Evolutionary conservation across 2,888 invertebrate genomes (phyloP), one percentile per base, ranked within the genome.

Genomic region (Monoplex corrugatus): DNA sequence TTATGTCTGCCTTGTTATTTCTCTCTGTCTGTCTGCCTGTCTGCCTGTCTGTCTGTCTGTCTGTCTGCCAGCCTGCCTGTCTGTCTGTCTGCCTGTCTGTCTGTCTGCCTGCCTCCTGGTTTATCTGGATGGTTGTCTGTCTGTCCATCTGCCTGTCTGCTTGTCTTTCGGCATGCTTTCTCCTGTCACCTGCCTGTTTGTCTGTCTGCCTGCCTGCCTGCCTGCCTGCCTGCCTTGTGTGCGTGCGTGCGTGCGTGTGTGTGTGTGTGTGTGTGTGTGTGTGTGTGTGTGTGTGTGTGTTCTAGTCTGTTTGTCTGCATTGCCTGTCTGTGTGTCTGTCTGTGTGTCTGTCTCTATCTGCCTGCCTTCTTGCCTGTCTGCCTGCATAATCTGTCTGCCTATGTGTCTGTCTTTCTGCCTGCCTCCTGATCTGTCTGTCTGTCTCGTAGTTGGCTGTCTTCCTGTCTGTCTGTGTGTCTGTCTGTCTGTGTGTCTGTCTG

Each of bases 181-280:
- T n/a, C n/a, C 2, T 32, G 38, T 75, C 0, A n/a, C n/a, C 2
- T 32, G 38, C 35, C 0, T 38, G 44, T 80, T 2, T 80, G n/a
- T 80, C 2, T 40, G n/a, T 43, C 23, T 80, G 44, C 43, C 40
- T 80, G 13, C 32, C 75, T 78, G 40, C n/a, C n/a, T 80, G n/a
- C 43, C 2, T 40, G n/a, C 28, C 23, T 80, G 44, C 43, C 40
- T 80, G 13, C 32, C 75, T 78, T 19, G 57, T 13, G 40, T 68
- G 19, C n/a, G 8, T 68, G 68, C 28, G 16, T 44, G 80, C 8
- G 28, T 80, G 80, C 28, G 43, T 80, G 83, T 35, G 83, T 83
- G 45, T 80, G 43, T 32, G 44, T 45, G 83, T 45, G 44, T 83
- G 45, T 83, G 83, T 83, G 83, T 83, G 82, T 44, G 40, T 28